phyloP scores from a whole-genome alignment of 2,888 invertebrate species.

The Chloroclystis v-ata region DNA sequence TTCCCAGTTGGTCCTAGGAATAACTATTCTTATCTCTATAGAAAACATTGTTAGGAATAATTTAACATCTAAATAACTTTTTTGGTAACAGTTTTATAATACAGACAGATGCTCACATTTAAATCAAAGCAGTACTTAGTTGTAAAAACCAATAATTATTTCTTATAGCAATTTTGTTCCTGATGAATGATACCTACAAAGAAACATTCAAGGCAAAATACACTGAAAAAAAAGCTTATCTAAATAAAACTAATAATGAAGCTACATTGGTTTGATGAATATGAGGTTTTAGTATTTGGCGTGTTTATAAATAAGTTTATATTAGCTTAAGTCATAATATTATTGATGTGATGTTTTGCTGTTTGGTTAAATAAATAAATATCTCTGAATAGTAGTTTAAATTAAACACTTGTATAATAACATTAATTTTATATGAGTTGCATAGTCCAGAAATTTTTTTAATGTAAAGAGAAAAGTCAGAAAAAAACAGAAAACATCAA shows the following conservation, averaged over 20 bases:
- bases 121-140: conserved; percentile 27
- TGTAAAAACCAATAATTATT: conserved; percentile 31
- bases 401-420: too few species aligned
- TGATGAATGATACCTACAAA: conserved; percentile 22
- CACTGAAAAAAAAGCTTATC: conserved; percentile 3
- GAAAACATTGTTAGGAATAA: conserved; percentile 64
- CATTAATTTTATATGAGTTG: too few species aligned
- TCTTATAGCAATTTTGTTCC: conserved; percentile 42
- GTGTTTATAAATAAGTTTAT: neutral
- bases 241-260: conserved; percentile 6
- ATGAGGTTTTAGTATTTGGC: neutral
- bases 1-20: conserved; percentile 62
- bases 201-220: neutral
- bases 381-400: too few species aligned
- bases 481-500: too few species aligned
- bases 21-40: conserved; percentile 67
- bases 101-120: conserved; percentile 46
- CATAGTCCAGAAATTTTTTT: too few species aligned
- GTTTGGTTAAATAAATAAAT: too few species aligned
- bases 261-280: neutral
- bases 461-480: too few species aligned
- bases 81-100: conserved; percentile 71
- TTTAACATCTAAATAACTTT: conserved; percentile 59
- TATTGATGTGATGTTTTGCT: neutral
- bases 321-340: neutral